These are phyloP conservation scores for Biston betularia DNA, from an alignment of 2,888 invertebrate species.

Conservation along the genomic window DNA sequence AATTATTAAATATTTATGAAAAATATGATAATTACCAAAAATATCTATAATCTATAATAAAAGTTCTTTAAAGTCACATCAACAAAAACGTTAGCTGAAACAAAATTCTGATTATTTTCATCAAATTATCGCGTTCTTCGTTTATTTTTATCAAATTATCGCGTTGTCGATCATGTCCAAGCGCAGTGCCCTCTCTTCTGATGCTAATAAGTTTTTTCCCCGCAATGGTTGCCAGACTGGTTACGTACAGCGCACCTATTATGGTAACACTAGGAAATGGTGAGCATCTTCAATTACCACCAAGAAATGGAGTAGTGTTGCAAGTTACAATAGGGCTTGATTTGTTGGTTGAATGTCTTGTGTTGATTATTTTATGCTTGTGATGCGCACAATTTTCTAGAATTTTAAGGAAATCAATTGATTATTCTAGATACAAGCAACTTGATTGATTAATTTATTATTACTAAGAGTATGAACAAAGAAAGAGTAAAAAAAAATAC, in stretches of 20 bases:
- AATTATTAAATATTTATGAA: too few relatives aligned
- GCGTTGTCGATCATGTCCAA: constrained; percentile 32
- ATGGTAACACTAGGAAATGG: constrained; percentile 67
- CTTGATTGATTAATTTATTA: too few relatives aligned
- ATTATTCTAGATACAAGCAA: background rate
- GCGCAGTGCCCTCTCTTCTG: constrained; percentile 44
- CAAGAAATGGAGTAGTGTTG: constrained; percentile 69
- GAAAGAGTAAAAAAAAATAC: too few relatives aligned
- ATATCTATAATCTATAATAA: too few relatives aligned
- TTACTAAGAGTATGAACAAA: too few relatives aligned
- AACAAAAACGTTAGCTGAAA: constrained; percentile 3
- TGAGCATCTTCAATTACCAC: constrained; percentile 71
- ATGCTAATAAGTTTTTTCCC: constrained; percentile 60
- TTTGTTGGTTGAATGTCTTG: constrained; percentile 16
- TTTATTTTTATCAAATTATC: constrained; percentile 35
- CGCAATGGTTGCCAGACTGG: constrained; percentile 49
- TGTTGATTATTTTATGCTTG: constrained; percentile 16
- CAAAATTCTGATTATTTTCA: constrained; percentile 11
- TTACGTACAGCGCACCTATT: constrained; percentile 58
- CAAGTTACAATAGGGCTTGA: constrained; percentile 29
- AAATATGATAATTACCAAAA: too few relatives aligned
- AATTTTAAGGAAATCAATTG: background rate
- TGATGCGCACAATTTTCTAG: background rate
- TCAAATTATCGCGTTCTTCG: too few relatives aligned
- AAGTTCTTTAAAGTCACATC: background rate